Percentiles rank a stretch among this genome's conserved stretches.
Conservation (phyloP, 2,113 vertebrate species). For the Dipodomys ordii region DNA sequence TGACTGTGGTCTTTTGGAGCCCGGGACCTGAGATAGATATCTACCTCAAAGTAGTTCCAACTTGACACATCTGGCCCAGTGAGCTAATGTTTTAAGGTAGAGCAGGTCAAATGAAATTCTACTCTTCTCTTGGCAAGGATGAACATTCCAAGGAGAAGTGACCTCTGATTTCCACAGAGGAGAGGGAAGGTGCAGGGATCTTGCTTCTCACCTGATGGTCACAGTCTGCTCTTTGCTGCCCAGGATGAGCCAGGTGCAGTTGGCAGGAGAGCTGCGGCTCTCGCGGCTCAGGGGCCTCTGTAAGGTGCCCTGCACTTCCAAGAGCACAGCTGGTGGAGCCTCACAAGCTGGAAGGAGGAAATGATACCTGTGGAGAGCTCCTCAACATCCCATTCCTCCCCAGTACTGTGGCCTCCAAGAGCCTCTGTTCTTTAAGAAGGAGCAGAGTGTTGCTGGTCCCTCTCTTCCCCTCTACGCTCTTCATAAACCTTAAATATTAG, state of each 20-base stretch:
- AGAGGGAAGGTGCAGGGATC: not conserved
- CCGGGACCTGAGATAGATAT: not conserved
- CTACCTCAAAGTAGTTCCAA: not conserved
- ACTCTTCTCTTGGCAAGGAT: not conserved
- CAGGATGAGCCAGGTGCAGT: slow-evolving; percentile 82
- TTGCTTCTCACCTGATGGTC: slow-evolving; percentile 76
- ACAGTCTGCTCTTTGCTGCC: slow-evolving; percentile 77
- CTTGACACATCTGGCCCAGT: not conserved
- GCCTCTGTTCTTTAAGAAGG: not conserved
- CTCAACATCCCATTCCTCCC: not conserved
- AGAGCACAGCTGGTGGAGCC: slow-evolving; percentile 69
- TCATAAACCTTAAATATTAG: not conserved
- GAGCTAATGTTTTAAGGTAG: slow-evolving; percentile 7
- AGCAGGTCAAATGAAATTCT: not conserved
- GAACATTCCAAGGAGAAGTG: not conserved
- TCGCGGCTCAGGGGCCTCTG: slow-evolving; percentile 69
- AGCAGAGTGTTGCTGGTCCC: not conserved
- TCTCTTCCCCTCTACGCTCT: not conserved
- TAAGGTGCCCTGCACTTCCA: slow-evolving; percentile 76
- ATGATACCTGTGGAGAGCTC: not conserved
- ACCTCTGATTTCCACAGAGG: not conserved
- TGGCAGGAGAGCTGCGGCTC: slow-evolving; percentile 50
- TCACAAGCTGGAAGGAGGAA: slow-evolving; percentile 70
- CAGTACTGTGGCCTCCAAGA: not conserved
- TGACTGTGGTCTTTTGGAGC: slow-evolving; percentile 12